Percentiles rank a stretch among this genome's conserved stretches.
Evolutionary conservation across 2,113 vertebrate genomes (phyloP).

Genomic region (Empidonax alnorum): DNA sequence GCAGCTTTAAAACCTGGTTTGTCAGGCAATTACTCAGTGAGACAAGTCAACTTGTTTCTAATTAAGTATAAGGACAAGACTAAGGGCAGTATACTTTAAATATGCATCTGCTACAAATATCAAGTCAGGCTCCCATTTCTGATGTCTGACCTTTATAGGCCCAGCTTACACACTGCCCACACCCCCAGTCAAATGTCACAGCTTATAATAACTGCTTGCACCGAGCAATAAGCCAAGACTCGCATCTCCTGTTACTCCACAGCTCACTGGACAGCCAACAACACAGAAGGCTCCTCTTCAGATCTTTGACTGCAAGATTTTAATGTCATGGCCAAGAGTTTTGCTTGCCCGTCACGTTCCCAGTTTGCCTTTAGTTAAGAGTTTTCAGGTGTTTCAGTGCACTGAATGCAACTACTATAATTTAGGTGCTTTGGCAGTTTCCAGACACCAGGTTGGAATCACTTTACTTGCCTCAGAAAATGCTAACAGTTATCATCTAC

Average conservation of each 20-base stretch:
- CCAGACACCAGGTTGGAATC: neutral
- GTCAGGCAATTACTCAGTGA: neutral
- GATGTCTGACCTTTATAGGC: conserved; percentile 60
- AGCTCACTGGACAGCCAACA: conserved; percentile 16
- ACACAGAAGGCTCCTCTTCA: neutral
- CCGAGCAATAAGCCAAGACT: neutral
- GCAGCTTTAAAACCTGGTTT: neutral
- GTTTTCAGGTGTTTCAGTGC: neutral
- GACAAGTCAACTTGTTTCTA: neutral
- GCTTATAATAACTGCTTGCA: conserved; percentile 68
- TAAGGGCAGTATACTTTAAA: neutral
- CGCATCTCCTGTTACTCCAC: conserved; percentile 54
- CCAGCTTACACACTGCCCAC: neutral
- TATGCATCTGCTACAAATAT: neutral
- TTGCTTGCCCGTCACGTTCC: neutral
- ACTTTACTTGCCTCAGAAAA: neutral
- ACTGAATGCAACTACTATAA: neutral
- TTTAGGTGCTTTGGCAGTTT: neutral
- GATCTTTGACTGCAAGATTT: neutral
- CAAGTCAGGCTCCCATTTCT: neutral
- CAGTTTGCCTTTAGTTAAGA: neutral
- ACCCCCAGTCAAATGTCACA: conserved; percentile 64
- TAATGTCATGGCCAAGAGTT: neutral
- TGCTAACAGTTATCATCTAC: neutral
- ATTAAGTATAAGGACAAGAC: neutral